Conservation (phyloP, 2,888 invertebrate species). For the Nipponacmea schrenckii region DNA sequence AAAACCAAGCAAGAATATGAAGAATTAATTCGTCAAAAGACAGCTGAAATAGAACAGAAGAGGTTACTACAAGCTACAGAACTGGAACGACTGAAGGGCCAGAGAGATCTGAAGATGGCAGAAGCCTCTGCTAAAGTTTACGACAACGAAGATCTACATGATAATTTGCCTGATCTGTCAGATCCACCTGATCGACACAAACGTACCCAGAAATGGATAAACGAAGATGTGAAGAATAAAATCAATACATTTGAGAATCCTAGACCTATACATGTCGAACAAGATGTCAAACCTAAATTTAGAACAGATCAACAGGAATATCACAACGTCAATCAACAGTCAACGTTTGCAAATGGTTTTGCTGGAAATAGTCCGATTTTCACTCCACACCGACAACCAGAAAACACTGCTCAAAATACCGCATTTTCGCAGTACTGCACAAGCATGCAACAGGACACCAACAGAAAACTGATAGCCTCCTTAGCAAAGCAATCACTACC, state of each 20-base stretch:
- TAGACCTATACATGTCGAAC: background rate
- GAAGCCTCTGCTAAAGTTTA: background rate
- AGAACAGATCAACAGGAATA: no score
- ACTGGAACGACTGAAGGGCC: background rate
- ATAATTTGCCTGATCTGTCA: background rate
- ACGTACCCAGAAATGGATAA: background rate
- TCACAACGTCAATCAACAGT: no score
- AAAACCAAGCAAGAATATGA: background rate
- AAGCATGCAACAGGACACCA: background rate
- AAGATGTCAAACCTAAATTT: no score
- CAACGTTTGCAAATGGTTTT: background rate
- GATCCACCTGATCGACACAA: background rate
- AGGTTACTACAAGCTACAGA: background rate
- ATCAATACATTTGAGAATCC: background rate
- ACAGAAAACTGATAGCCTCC: background rate
- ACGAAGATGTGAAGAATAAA: background rate
- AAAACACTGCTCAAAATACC: background rate
- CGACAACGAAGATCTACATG: background rate
- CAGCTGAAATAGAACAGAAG: background rate
- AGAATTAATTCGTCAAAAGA: background rate
- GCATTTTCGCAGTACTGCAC: background rate
- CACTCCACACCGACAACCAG: background rate
- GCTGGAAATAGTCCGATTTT: background rate
- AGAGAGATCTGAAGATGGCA: background rate
- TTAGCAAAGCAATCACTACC: background rate